These are phyloP conservation scores for Laticauda laticaudata DNA, from an alignment of 2,113 vertebrate genomes.

Conservation along the genomic window DNA sequence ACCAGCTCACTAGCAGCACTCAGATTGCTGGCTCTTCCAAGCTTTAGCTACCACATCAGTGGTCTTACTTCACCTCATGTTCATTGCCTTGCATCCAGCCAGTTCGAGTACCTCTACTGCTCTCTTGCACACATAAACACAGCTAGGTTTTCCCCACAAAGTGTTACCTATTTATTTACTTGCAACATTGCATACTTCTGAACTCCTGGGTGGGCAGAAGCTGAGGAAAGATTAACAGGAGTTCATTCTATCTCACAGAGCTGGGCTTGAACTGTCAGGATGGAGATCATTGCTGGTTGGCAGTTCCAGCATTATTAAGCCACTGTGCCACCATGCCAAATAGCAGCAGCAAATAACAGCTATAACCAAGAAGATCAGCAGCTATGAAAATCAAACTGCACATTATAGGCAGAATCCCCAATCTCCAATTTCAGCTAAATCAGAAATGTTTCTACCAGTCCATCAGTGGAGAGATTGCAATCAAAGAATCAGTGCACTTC, in stretches of 20 bases:
- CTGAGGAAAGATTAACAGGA: neutral
- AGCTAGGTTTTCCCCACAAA: neutral
- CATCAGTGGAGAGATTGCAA: neutral
- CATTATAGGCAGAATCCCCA: neutral
- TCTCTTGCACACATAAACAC: neutral
- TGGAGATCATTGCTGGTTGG: neutral
- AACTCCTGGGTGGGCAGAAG: neutral
- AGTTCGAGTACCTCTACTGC: neutral
- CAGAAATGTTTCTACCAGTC: neutral
- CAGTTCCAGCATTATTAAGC: neutral
- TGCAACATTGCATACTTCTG: neutral
- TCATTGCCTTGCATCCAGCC: neutral
- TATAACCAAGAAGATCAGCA: neutral
- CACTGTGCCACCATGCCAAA: neutral
- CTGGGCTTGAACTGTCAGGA: neutral
- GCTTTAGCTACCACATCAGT: neutral
- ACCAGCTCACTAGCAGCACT: neutral
- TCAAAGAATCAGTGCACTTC: neutral
- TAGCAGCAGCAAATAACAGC: neutral
- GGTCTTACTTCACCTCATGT: neutral
- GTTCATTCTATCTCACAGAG: neutral
- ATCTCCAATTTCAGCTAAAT: neutral
- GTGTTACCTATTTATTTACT: neutral
- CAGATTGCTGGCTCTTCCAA: neutral
- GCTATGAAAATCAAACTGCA: neutral